Percentiles rank a stretch among this genome's conserved stretches.
phyloP scores from a whole-genome alignment of 2,797 vertebrate genomes.

The Todus mexicanus region DNA sequence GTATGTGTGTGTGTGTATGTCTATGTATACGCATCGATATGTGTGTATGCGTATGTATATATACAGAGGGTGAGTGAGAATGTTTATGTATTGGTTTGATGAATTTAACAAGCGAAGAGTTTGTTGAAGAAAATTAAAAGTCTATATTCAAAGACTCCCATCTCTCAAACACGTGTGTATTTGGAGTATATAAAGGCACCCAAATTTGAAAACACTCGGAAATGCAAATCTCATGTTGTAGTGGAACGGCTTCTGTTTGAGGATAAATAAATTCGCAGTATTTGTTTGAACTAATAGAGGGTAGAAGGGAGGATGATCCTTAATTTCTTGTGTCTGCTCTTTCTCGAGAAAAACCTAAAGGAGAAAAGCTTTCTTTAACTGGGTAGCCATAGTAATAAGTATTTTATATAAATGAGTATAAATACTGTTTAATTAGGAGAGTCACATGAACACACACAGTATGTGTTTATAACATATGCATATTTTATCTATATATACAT shows the following conservation, averaged over 20 bases:
- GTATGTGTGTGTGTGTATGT: neutral
- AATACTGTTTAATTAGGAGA: neutral
- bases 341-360: neutral
- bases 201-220: neutral
- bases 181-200: neutral
- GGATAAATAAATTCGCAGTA: neutral
- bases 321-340: neutral
- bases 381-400: neutral
- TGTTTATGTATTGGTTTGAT: neutral
- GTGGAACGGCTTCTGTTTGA: neutral
- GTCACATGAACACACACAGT: neutral
- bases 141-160: neutral
- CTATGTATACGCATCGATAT: neutral
- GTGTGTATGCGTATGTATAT: neutral
- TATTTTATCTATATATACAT: neutral
- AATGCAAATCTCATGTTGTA: neutral
- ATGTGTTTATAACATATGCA: neutral
- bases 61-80: neutral
- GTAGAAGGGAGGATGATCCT: no score
- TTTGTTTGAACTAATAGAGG: neutral
- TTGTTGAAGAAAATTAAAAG: conserved; percentile 25
- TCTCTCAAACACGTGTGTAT: neutral
- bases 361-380: neutral
- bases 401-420: neutral
- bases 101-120: neutral